phyloP scores from a whole-genome alignment of 1,140 invertebrate genomes.

The Trachymyrmex septentrionalis region DNA sequence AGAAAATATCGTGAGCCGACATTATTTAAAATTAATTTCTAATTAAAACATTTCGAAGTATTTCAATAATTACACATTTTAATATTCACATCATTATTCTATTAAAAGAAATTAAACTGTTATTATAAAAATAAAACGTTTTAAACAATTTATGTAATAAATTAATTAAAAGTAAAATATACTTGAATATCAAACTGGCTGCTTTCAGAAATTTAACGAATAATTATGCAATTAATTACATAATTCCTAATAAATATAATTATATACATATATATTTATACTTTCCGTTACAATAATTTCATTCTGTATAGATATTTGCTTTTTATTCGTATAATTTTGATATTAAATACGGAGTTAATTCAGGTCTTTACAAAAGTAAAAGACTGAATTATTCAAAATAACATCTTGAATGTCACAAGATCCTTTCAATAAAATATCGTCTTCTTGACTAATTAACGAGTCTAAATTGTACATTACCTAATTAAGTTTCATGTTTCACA shows the following conservation, averaged over 20 bases:
- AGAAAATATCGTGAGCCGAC: not conserved
- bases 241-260: constrained; percentile 4
- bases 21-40: constrained; percentile 36
- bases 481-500: not conserved
- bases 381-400: constrained; percentile 27
- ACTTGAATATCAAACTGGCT: not conserved
- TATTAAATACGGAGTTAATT: not conserved
- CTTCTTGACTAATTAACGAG: not conserved
- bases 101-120: constrained; percentile 1
- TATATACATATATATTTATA: not conserved
- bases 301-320: not conserved
- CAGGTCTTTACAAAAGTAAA: not conserved
- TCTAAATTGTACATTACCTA: not conserved
- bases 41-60: not conserved
- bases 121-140: not conserved
- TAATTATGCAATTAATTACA: not conserved
- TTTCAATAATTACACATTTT: not conserved
- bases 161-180: constrained; percentile 29
- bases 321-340: not conserved
- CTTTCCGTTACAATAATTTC: not conserved
- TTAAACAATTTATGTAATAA: not conserved
- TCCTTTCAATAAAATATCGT: not conserved
- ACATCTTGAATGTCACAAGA: not conserved
- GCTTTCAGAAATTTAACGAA: constrained; percentile 1
- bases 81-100: not conserved